Evolutionary conservation across 2,888 invertebrate species (phyloP).

Genomic region (Lydus trimaculatus): DNA sequence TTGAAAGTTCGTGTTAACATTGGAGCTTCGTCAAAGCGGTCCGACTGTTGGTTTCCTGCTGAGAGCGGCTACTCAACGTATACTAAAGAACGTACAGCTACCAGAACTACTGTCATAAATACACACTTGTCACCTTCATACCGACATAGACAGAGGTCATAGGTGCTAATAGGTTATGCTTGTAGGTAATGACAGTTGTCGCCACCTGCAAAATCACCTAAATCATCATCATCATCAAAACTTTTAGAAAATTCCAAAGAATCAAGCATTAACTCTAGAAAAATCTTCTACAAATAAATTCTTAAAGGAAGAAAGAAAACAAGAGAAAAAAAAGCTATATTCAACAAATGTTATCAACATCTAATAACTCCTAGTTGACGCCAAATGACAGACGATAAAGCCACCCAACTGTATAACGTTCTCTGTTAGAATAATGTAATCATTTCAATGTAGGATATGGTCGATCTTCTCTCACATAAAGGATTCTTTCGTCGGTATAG

Average conservation of each 20-base stretch:
- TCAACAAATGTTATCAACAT: conserved; percentile 46
- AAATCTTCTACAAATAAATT: conserved; percentile 13
- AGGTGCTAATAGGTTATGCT: conserved; percentile 41
- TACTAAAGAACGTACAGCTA: conserved; percentile 37
- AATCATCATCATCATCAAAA: conserved; percentile 13
- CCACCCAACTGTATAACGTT: conserved; percentile 12
- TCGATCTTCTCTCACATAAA: conserved; percentile 22
- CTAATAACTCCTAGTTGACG: conserved; percentile 45
- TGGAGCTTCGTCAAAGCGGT: conserved; percentile 31
- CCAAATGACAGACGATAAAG: conserved; percentile 27
- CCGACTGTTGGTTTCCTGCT: conserved; percentile 35
- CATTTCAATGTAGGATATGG: conserved; percentile 5
- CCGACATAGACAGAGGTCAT: conserved; percentile 38
- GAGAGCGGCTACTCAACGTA: conserved; percentile 38
- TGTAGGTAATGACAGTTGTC: conserved; percentile 40
- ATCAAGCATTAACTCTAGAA: neutral
- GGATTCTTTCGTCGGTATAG: conserved; percentile 50
- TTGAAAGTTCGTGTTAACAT: conserved; percentile 31
- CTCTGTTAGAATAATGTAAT: neutral
- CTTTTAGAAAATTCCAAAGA: neutral
- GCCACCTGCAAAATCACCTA: conserved; percentile 34
- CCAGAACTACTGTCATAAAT: conserved; percentile 41
- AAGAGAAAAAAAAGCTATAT: neutral
- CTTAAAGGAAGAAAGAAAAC: neutral
- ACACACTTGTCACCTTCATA: conserved; percentile 37